Evolutionary conservation across 2,797 vertebrate genomes (phyloP), one percentile per base, ranked within the genome.

Genomic region (Xenopus petersii): DNA sequence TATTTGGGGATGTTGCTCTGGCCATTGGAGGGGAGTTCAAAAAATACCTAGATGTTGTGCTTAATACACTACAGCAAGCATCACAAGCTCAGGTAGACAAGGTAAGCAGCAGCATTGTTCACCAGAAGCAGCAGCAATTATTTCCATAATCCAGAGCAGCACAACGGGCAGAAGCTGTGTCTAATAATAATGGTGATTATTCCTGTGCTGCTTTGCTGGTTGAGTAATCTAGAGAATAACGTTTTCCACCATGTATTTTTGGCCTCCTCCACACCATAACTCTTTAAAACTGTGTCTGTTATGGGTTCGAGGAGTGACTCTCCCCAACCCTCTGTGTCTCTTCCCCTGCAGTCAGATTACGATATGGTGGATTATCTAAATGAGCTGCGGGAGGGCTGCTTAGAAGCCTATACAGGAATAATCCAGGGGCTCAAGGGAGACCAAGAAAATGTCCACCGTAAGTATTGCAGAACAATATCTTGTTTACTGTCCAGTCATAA

Each of bases 291-390:
- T 5, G 49, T 15, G 11, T 51, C 49, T 51, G 49, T 51, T 12
- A 51, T 51, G 5, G 0, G 0, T 0, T 0, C 16, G 21, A 13
- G 10, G 0, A 0, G 16, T 13, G 68, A 65, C 3, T 78, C 9
- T 68, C 46, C 10, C 75, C 77, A 78, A 36, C 17, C 13, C 33
- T 81, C 36, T 42, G 36, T 42, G 36, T 42, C 36, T 42, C 4
- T 49, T 71, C 61, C 75, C 46, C 77, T 82, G 0, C 86, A 99
- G 97, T 95, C 95, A 0, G 97, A 99, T 88, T 98, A 97, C 12
- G 97, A 99, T 88, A 99, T 98, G 97, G 96, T 99, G 90, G 97
- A 99, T 87, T 98, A 99, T 85, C 89, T 99, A 88, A 99, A 99
- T 1, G 97, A 98, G 86, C 82, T 99, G 84, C 82, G 97, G 80